Base-by-base conservation (phyloP, 2,797 vertebrate genomes). In the Tokudaia muenninki region DNA sequence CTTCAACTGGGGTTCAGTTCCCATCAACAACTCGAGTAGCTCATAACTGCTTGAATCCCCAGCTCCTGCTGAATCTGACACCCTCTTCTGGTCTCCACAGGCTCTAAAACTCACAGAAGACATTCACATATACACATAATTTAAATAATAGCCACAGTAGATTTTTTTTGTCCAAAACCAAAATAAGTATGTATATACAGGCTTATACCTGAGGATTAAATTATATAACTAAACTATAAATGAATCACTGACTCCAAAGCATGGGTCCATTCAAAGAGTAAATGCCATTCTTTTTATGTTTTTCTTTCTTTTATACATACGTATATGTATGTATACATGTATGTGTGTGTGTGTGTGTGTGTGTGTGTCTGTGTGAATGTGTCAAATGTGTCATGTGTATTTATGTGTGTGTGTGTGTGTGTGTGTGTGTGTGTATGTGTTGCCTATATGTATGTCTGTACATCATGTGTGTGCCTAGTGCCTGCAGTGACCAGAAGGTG, bases 221-320 rank as follows among this genome's bases (percentile, higher is more conserved):
- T 61, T 61, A 93, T 61, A 21, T 67, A 74, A 86, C 44, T 59
- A 90, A 95, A 90, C 21, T 89, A 7, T 84, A 57, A 95, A 6
- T 59, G n/a, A 92, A 21, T 11, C 13, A 31, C 26, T 26, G 61
- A 26, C 6, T 1, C 14, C 2, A 37, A 78, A 21, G n/a, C n/a
- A 55, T 5, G 10, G 29, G 16, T 75, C 34, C 34, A 75, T 86
- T 78, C n/a, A 87, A 82, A 87, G 72, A 83, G 82, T 63, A 91
- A 47, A n/a, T 87, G 77, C 5, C 72, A 70, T 74, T 22, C 21
- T 74, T 74, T 41, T 37, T 72, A 52, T 52, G 16, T 72, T 7
- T 72, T 72, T 72, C 1, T 72, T 16, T 61, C 52, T 52, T 61
- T 24, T 19, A 26, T 74, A 22, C 22, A 10, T 74, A 41, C 22